Evolutionary conservation across 2,888 invertebrate species (phyloP).

Genomic region (Thymelicus lineola): DNA sequence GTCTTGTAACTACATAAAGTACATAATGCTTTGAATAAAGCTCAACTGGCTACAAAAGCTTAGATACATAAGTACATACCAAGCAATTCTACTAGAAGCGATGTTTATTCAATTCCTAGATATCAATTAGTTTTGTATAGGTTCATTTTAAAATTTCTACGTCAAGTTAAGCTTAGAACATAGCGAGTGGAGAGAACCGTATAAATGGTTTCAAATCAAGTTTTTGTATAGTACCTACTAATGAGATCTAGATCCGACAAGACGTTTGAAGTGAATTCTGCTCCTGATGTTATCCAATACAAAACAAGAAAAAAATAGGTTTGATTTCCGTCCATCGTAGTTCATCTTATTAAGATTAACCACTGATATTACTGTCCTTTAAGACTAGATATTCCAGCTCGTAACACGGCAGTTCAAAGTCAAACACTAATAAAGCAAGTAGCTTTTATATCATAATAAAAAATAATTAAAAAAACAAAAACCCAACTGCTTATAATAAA

Average conservation of each 20-base stretch:
- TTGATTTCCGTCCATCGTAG: constrained; percentile 21
- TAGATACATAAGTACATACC: constrained; percentile 8
- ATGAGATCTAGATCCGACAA: constrained; percentile 17
- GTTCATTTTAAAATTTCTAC: constrained; percentile 23
- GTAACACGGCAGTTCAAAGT: too few relatives aligned
- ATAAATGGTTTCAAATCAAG: constrained; percentile 5
- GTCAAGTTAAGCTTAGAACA: constrained; percentile 15
- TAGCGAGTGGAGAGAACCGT: neutral
- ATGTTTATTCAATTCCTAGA: constrained; percentile 20
- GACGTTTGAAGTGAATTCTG: constrained; percentile 27
- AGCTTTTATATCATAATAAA: too few relatives aligned
- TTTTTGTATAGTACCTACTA: constrained; percentile 17
- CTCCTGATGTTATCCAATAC: constrained; percentile 20
- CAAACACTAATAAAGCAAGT: too few relatives aligned
- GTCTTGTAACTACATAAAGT: neutral
- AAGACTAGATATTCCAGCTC: neutral
- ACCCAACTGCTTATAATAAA: too few relatives aligned
- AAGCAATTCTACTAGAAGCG: neutral
- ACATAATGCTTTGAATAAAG: neutral
- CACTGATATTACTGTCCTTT: constrained; percentile 4
- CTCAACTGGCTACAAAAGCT: neutral
- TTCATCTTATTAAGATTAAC: constrained; percentile 26
- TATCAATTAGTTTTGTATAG: constrained; percentile 26
- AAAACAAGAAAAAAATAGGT: constrained; percentile 6
- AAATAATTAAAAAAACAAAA: too few relatives aligned